Conservation (phyloP, 1,140 invertebrate genomes). For the Ephestia elutella region DNA sequence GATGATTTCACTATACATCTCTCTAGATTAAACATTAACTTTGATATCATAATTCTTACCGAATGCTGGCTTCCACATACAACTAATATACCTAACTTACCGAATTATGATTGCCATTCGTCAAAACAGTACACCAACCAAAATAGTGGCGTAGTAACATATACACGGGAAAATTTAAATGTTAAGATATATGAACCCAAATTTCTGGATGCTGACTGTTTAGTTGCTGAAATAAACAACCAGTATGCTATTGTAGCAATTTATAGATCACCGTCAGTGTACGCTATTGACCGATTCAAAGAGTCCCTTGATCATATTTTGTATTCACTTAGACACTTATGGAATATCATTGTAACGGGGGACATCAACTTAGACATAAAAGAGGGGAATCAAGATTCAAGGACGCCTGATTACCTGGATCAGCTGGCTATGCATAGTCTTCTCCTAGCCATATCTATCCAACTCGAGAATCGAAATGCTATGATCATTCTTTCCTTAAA, state of each 20-base stretch:
- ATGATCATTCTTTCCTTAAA: not conserved
- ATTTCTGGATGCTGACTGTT: conserved; percentile 3
- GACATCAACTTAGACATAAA: conserved; percentile 15
- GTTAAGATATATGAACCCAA: conserved; percentile 5
- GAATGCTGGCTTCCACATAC: conserved; percentile 8
- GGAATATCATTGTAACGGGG: conserved; percentile 7
- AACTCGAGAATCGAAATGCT: not conserved
- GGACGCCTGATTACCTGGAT: not conserved
- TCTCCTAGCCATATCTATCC: not conserved
- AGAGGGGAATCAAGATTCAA: not conserved
- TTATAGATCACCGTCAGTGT: conserved; percentile 5
- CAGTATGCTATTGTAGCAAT: conserved; percentile 6
- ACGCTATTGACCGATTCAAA: not conserved
- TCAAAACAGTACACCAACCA: conserved; percentile 9
- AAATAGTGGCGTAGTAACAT: conserved; percentile 12
- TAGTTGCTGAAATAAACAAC: conserved; percentile 6
- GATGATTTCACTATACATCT: conserved; percentile 4
- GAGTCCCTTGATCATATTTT: not conserved
- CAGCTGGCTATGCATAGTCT: not conserved
- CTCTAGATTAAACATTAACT: conserved; percentile 5
- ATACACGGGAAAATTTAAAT: not conserved
- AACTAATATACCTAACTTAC: not conserved
- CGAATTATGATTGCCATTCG: not conserved
- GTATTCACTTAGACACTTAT: not conserved
- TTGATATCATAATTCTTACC: conserved; percentile 8